Evolutionary conservation across 1,140 invertebrate species (phyloP), one percentile per base, ranked within the genome.

Genomic region (Microvelia longipes): DNA sequence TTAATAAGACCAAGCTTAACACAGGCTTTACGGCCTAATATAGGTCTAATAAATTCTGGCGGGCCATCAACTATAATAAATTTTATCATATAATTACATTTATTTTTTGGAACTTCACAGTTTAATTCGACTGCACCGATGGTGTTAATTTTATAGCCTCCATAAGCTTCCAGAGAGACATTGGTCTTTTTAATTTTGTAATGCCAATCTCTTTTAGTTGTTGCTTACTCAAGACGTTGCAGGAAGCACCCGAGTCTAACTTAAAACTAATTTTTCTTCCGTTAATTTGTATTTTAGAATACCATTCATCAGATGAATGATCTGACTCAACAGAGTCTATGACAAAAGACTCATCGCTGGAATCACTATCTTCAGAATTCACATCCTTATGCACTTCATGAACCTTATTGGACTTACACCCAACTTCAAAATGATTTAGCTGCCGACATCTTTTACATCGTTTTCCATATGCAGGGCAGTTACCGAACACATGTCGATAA

Each of bases 181-280:
- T 27, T 60, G 24, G 64, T 30, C 2, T 66, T n/a, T 66, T 68
- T 1, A 0, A 62, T 50, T 68, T 68, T 28, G 65, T 71, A 29
- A 64, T 50, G 28, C 11, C 29, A 30, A 25, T 35, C 25, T 50
- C 25, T 63, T 25, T 19, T 27, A 65, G 25, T 69, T 28, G 15
- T 25, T 11, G n/a, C 27, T 29, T 26, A 2, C 27, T 24, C 63
- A 69, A 14, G 1, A 69, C 68, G 67, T 69, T 69, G 66, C 64
- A 13, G 19, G 60, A 26, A 66, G 71, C 29, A 15, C 68, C 68
- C 1, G 28, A 25, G 15, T 71, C 68, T n/a, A 71, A 29, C 26
- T 71, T 71, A 62, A 69, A 67, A 25, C 15, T 29, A 11, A 69
- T 28, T 15, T 35, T 25, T 1, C 15, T 63, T 25, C 61, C 29